These are phyloP conservation scores for Drosophila rhopaloa DNA, from an alignment of 1,140 invertebrate species.

Conservation along the genomic window DNA sequence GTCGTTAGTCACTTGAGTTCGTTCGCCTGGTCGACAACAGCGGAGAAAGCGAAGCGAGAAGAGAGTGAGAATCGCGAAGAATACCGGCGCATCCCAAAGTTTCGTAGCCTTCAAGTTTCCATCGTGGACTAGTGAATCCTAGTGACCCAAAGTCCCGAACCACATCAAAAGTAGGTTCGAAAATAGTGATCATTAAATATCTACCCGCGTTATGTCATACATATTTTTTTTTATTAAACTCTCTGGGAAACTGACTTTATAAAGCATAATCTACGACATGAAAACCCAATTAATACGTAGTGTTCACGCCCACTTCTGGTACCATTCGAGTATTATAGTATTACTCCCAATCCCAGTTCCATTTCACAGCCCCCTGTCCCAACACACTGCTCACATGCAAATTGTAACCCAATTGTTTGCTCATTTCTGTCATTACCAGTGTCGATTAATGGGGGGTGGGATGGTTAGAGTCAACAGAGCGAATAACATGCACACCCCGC, in stretches of 20 bases:
- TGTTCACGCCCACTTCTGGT: not conserved
- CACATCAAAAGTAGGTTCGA: conserved; percentile 14
- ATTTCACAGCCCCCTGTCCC: conserved; percentile 3
- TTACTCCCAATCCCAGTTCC: not conserved
- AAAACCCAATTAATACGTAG: conserved; percentile 17
- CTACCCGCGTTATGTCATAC: not conserved
- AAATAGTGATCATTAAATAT: conserved; percentile 18
- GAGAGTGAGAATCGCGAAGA: conserved; percentile 18
- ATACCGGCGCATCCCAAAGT: conserved; percentile 6
- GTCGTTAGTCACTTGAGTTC: conserved; percentile 77
- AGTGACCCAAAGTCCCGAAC: conserved; percentile 1
- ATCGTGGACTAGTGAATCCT: conserved; percentile 10
- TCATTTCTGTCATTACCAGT: conserved; percentile 55
- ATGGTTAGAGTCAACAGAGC: conserved; percentile 33
- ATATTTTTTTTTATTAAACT: not conserved
- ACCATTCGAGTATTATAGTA: not conserved
- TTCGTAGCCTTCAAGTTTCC: conserved; percentile 6
- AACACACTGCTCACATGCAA: conserved; percentile 37
- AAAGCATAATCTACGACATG: not conserved
- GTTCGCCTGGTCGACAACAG: conserved; percentile 72
- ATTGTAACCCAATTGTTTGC: conserved; percentile 56
- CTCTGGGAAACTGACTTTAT: not conserved
- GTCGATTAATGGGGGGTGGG: conserved; percentile 29
- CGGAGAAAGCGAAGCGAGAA: conserved; percentile 9
- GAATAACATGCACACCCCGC: conserved; percentile 36